Percentiles rank a stretch among this genome's conserved stretches.
Conservation (phyloP, 2,113 vertebrate genomes). For the Ovibos moschatus region DNA sequence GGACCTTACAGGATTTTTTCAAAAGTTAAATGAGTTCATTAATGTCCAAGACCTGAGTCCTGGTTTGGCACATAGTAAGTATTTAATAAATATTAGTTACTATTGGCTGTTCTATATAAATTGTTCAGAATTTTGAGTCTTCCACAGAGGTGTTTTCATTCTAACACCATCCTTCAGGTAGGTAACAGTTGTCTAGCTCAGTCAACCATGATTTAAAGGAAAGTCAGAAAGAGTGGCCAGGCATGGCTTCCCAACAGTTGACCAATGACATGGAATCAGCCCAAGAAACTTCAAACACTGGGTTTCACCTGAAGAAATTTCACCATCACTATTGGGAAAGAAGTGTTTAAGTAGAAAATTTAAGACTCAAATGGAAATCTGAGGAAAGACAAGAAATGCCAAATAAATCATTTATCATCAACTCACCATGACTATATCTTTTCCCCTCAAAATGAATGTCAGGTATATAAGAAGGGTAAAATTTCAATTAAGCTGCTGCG, state of each 20-base stretch:
- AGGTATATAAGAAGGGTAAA: constrained; percentile 38
- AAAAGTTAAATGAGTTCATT: neutral
- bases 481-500: constrained; percentile 58
- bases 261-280: neutral
- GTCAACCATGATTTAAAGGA: neutral
- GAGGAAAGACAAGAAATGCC: neutral
- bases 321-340: neutral
- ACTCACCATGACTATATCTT: neutral
- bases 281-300: neutral
- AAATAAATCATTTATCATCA: constrained; percentile 25
- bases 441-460: constrained; percentile 25
- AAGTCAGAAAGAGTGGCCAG: neutral
- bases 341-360: neutral
- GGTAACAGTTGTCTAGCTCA: neutral
- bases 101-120: neutral
- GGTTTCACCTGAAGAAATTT: neutral
- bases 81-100: neutral
- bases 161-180: neutral
- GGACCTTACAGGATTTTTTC: neutral
- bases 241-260: neutral
- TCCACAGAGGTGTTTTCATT: neutral
- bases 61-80: neutral
- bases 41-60: neutral
- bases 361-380: neutral
- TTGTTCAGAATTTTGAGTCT: neutral